Percentiles rank a stretch among this genome's conserved stretches.
Evolutionary conservation across 1,140 invertebrate species (phyloP).

Genomic region (Diplogasteroides magnus): DNA sequence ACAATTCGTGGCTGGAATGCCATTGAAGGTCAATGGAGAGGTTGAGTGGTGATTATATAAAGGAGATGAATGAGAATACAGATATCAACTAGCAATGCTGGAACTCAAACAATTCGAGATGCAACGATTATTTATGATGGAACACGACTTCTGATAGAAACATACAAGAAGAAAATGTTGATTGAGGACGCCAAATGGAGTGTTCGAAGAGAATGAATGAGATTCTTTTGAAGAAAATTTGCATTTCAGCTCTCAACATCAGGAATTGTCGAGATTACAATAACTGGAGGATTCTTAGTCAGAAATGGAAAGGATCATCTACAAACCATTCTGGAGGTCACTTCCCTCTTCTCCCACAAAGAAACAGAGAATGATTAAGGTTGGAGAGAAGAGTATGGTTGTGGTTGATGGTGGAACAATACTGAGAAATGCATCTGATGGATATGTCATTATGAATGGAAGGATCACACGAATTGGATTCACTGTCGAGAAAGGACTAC

Average conservation of each 20-base stretch:
- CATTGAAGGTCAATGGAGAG: too few species aligned
- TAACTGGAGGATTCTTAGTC: slow-evolving; percentile 10
- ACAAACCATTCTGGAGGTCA: neutral
- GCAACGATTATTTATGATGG: neutral
- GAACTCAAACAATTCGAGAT: neutral
- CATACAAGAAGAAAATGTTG: neutral
- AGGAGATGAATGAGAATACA: too few species aligned
- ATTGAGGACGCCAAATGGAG: neutral
- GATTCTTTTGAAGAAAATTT: neutral
- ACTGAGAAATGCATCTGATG: slow-evolving; percentile 18
- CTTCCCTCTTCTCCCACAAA: neutral
- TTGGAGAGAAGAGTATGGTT: slow-evolving; percentile 9
- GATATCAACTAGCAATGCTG: too few species aligned
- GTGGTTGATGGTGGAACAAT: slow-evolving; percentile 16
- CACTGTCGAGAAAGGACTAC: slow-evolving; percentile 4
- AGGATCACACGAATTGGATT: slow-evolving; percentile 9
- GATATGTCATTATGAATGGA: slow-evolving; percentile 22
- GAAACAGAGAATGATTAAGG: slow-evolving; percentile 15
- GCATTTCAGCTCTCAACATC: neutral
- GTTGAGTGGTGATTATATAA: too few species aligned
- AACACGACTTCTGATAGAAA: neutral
- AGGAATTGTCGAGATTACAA: slow-evolving; percentile 1
- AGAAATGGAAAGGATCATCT: neutral
- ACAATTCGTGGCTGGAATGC: too few species aligned
- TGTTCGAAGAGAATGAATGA: neutral